phyloP scores from a whole-genome alignment of 2,888 invertebrate species.

The Dynastes maya region DNA sequence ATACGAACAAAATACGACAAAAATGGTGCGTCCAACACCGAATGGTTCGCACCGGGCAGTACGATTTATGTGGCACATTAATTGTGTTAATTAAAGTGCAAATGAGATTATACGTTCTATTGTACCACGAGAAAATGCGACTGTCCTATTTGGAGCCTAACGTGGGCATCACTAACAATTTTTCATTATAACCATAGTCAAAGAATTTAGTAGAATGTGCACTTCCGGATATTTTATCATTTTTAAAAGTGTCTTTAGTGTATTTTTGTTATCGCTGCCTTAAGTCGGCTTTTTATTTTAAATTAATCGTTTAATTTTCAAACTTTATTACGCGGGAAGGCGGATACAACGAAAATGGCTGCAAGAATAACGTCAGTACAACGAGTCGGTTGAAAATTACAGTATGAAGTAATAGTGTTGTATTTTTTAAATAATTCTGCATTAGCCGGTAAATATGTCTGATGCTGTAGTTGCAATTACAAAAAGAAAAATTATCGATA shows the following conservation, averaged over 20 bases:
- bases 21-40: conserved; percentile 39
- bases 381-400: no score
- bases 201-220: background rate
- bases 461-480: no score
- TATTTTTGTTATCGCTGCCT: no score
- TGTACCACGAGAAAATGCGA: conserved; percentile 20
- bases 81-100: conserved; percentile 48
- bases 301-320: no score
- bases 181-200: conserved; percentile 9
- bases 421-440: no score
- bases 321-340: no score
- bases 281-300: no score
- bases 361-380: no score
- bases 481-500: no score
- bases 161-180: conserved; percentile 23
- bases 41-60: conserved; percentile 5
- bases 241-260: background rate
- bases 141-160: conserved; percentile 21
- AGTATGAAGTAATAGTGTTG: no score
- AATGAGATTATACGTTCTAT: conserved; percentile 44
- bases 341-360: no score
- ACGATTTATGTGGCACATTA: conserved; percentile 43
- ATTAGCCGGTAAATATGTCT: no score
- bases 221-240: background rate
- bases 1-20: conserved; percentile 35